A percentile compares a stretch with the other conserved stretches of the same genome.
phyloP scores from a whole-genome alignment of 2,797 vertebrate species.

The Lindbergichthys nudifrons region DNA sequence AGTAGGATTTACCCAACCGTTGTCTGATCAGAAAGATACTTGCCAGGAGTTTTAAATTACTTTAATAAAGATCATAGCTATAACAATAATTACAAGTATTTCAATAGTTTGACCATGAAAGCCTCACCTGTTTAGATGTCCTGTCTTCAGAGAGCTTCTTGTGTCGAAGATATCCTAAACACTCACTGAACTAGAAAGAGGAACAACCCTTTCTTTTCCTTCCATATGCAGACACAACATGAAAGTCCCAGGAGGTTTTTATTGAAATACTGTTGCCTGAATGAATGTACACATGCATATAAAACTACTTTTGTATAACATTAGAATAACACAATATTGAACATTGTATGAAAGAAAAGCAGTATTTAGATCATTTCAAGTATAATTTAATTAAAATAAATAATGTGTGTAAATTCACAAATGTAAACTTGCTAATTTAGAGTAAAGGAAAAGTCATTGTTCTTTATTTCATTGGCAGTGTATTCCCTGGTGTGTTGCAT shows the following conservation, averaged over 20 bases:
- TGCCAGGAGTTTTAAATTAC: too few relatives aligned
- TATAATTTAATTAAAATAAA: conserved; percentile 42
- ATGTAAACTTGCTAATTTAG: not conserved
- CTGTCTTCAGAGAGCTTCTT: not conserved
- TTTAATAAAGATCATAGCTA: too few relatives aligned
- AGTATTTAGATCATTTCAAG: not conserved
- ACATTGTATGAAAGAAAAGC: not conserved
- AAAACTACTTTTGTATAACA: not conserved
- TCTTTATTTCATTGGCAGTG: not conserved
- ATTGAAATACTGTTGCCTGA: conserved; percentile 30
- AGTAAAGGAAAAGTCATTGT: not conserved
- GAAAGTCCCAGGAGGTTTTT: conserved; percentile 16
- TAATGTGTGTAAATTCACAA: conserved; percentile 18
- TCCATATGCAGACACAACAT: not conserved
- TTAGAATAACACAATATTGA: not conserved
- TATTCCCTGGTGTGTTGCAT: not conserved
- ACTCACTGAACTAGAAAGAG: conserved; percentile 35
- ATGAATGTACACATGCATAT: not conserved
- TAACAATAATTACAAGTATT: not conserved
- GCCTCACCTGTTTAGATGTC: conserved; percentile 42
- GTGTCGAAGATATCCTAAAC: not conserved
- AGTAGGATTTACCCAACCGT: not conserved
- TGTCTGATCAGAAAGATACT: not conserved
- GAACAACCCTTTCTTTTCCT: conserved; percentile 38
- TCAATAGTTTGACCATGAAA: not conserved